Percentiles rank a stretch among this genome's conserved stretches.
These are phyloP conservation scores for Labroides dimidiatus DNA, from an alignment of 2,797 vertebrate species.

Conservation along the genomic window DNA sequence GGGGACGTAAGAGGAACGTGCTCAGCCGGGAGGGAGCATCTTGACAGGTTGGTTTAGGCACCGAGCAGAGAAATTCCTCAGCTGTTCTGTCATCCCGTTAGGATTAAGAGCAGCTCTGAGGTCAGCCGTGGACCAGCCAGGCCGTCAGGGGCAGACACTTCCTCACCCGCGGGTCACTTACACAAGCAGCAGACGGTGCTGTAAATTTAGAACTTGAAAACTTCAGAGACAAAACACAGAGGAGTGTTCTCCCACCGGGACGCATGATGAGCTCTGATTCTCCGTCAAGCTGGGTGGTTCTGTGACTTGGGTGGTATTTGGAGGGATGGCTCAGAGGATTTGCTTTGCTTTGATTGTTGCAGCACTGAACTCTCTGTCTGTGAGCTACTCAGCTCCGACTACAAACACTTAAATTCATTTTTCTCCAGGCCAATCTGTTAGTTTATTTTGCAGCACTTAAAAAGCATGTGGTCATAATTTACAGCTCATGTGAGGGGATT, in stretches of 20 bases:
- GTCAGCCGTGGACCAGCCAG: conserved; percentile 55
- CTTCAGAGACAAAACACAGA: conserved; percentile 46
- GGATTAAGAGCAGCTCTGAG: conserved; percentile 61
- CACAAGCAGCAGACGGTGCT: conserved; percentile 47
- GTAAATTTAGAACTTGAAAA: conserved; percentile 43
- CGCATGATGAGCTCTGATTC: conserved; percentile 50
- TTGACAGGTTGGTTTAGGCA: conserved; percentile 75
- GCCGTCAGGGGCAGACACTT: conserved; percentile 38
- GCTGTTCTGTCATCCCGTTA: conserved; percentile 69
- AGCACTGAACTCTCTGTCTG: conserved; percentile 29
- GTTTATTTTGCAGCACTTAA: conserved; percentile 15
- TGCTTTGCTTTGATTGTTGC: conserved; percentile 57
- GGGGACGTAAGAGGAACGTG: conserved; percentile 51
- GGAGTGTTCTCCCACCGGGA: conserved; percentile 23
- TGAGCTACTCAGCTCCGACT: conserved; percentile 38
- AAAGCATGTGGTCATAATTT: background rate
- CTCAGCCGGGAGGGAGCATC: conserved; percentile 30
- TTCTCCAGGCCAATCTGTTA: conserved; percentile 32
- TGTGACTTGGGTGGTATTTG: conserved; percentile 71
- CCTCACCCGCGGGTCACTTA: conserved; percentile 52
- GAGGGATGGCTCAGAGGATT: conserved; percentile 48
- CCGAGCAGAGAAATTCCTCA: conserved; percentile 84
- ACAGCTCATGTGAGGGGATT: conserved; percentile 1
- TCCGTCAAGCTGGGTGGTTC: conserved; percentile 71
- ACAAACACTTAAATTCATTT: conserved; percentile 44